Evolutionary conservation across 2,888 invertebrate genomes (phyloP), one percentile per base, ranked within the genome.

Genomic region (Tenthredo amoena): DNA sequence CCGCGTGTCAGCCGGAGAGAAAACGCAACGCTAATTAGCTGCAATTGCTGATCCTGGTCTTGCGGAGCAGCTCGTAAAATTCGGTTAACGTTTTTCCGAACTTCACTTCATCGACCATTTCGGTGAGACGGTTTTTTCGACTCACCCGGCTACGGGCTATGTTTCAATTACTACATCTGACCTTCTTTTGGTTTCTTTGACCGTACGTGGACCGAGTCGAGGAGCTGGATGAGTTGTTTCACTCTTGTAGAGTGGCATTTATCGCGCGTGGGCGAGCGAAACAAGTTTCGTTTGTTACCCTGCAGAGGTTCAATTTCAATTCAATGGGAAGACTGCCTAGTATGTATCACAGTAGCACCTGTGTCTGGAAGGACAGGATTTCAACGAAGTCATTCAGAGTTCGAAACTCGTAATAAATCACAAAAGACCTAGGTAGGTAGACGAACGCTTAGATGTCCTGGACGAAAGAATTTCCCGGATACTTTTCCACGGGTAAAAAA

Each of bases 281-380:
- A 83, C 83, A 68, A 65, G 83, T 83, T 83, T 47, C 21, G 83
- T 83, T 83, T 71, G 68, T 83, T 68, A 50, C 83, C 47, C 65
- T 71, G 65, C 83, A 34, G 47, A 68, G 68, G n/a, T 68, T 83
- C 47, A n/a, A 83, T 83, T 83, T 83, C 83, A 81, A 81, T 62
- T 62, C 81, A 50, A 83, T 71, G 68, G 68, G 47, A 83, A 83
- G 65, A 4, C 50, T 81, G 68, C 12, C 31, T 81, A 43, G 43
- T 71, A 31, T 71, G 21, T 21, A 21, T 21, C 31, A 83, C 83
- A 83, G 83, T 83, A 83, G 83, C 83, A 83, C 83, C 83, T 83
- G 83, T 68, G 47, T 65, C 47, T 83, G 50, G 6, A 50, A 37
- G 26, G 34, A n/a, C 26, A 43, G 21, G 21, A 31, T 31, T 77